phyloP scores from a whole-genome alignment of 2,888 invertebrate species.

The Euphydryas editha region DNA sequence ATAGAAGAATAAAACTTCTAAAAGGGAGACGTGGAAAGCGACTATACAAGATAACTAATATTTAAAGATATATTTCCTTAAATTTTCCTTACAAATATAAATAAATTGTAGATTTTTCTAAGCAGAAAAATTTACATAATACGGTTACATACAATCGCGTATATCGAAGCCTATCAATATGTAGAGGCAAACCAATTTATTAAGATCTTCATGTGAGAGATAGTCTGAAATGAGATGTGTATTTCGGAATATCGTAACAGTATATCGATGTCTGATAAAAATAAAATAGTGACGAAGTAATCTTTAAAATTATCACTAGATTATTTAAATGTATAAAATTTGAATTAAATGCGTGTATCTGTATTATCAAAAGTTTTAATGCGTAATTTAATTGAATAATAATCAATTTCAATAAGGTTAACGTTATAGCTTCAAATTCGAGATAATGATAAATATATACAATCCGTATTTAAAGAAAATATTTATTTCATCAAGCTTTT shows the following conservation, averaged over 20 bases:
- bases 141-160: too few relatives aligned
- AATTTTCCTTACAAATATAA: too few relatives aligned
- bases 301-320: slow-evolving; percentile 18
- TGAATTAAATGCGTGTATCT: slow-evolving; percentile 22
- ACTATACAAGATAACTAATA: too few relatives aligned
- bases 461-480: background rate
- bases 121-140: too few relatives aligned
- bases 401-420: slow-evolving; percentile 23
- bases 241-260: background rate
- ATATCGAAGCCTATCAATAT: background rate
- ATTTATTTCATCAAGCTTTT: background rate
- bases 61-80: too few relatives aligned
- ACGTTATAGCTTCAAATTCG: background rate
- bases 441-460: background rate
- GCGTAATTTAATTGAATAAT: slow-evolving; percentile 23
- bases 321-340: slow-evolving; percentile 27
- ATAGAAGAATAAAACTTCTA: too few relatives aligned
- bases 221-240: background rate
- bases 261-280: slow-evolving; percentile 8
- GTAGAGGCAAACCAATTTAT: background rate
- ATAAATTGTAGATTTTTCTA: too few relatives aligned
- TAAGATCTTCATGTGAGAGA: background rate
- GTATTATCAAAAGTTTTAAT: slow-evolving; percentile 14
- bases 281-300: slow-evolving; percentile 14
- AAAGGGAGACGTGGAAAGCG: too few relatives aligned